Conservation (phyloP, 2,888 invertebrate species). For the Pogonocherus hispidulus region DNA sequence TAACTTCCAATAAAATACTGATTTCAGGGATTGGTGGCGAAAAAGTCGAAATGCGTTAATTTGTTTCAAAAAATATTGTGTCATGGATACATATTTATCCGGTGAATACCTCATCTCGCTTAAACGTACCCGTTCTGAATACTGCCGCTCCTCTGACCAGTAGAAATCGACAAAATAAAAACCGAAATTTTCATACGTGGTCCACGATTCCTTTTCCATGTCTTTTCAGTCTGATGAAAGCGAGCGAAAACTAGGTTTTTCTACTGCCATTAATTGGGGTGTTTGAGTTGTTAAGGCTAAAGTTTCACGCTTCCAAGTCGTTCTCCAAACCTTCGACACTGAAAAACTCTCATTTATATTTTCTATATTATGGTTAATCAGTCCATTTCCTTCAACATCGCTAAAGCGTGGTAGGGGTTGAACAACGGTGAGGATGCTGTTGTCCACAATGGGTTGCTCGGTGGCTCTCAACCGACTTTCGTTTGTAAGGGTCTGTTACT, state of each 20-base stretch:
- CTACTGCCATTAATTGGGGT: neutral
- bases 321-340: neutral
- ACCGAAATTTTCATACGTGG: neutral
- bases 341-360: no score
- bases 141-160: conserved; percentile 3
- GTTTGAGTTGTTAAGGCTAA: neutral
- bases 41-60: neutral
- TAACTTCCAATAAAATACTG: neutral
- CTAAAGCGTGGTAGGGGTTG: neutral
- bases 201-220: neutral
- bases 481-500: neutral
- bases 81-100: neutral
- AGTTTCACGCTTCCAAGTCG: neutral
- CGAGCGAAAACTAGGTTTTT: neutral
- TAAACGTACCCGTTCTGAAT: neutral
- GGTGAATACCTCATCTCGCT: neutral
- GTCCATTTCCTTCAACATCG: neutral
- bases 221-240: neutral
- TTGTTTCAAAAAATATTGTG: neutral
- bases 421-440: neutral
- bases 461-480: neutral
- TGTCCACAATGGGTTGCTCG: neutral
- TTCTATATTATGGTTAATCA: no score
- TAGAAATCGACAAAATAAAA: neutral
- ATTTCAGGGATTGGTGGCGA: neutral